Evolutionary conservation across 2,888 invertebrate species (phyloP), one percentile per base, ranked within the genome.

Genomic region (Athalia cordata): DNA sequence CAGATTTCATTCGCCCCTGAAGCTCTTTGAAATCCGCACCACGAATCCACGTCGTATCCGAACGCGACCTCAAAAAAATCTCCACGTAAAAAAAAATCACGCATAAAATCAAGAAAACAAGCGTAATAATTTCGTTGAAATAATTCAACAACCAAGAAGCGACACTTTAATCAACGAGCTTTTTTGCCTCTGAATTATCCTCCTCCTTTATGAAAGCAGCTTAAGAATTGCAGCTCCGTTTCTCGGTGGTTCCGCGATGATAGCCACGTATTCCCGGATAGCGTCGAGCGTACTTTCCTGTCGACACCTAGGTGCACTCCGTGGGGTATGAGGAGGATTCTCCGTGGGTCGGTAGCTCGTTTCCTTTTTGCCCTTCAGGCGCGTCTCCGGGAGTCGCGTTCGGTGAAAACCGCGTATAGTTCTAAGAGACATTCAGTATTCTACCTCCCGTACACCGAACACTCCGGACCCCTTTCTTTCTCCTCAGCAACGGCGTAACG

Each of bases 381-480:
- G 7, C 61, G 61, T 61, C 13, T 9, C 61, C 61, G 61, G n/a
- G 55, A 55, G 55, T 55, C n/a, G 8, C 55, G 55, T 68, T 68
- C 52, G 68, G 50, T 52, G 52, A 77, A 84, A 82, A 83, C 82
- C 84, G 77, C 85, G 84, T 84, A 84, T 87, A 86, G 89, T 88
- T 88, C 89, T 89, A 86, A 66, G 47, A n/a, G 52, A 68, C 67
- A 68, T 68, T 68, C 67, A 68, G n/a, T 29, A 52, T 13, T 49
- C 7, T 11, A 47, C 67, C 67, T 29, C 9, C 29, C 13, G 15
- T 67, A 29, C 29, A 29, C 29, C 29, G 29, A 29, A 29, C 29
- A 29, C 52, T 81, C 83, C 79, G 84, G 84, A 87, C 85, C 86
- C 87, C 87, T 87, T 88, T 87, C 86, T 86, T 87, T 87, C 83